A percentile compares a stretch with the other conserved stretches of the same genome.
These are phyloP conservation scores for Lymantria monacha DNA, from an alignment of 2,888 invertebrate species.

Conservation along the genomic window DNA sequence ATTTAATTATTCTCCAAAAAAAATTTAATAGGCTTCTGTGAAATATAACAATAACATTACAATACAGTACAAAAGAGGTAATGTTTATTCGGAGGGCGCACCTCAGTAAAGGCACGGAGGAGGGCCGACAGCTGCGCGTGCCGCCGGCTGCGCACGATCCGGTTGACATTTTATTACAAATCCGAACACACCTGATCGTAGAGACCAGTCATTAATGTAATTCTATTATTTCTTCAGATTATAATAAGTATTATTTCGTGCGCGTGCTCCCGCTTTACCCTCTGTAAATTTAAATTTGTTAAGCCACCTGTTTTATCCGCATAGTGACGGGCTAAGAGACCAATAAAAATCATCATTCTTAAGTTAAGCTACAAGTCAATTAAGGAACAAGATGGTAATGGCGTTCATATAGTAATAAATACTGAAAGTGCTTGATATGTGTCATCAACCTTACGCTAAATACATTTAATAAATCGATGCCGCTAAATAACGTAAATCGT, in stretches of 20 bases:
- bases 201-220: constrained; percentile 69
- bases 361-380: too few species aligned
- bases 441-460: too few species aligned
- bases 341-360: too few species aligned
- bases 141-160: constrained; percentile 68
- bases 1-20: constrained; percentile 20
- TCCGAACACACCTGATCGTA: constrained; percentile 76
- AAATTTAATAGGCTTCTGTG: constrained; percentile 17
- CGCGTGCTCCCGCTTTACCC: constrained; percentile 44
- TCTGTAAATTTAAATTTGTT: constrained; percentile 7
- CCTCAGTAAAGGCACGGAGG: constrained; percentile 51
- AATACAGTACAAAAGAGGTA: constrained; percentile 54
- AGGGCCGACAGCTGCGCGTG: constrained; percentile 72
- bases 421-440: too few species aligned
- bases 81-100: constrained; percentile 65
- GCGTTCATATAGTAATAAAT: too few species aligned
- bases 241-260: constrained; percentile 32
- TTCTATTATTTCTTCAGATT: constrained; percentile 54
- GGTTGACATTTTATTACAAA: constrained; percentile 75
- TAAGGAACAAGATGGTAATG: too few species aligned
- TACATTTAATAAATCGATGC: too few species aligned
- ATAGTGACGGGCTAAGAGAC: too few species aligned
- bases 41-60: constrained; percentile 46
- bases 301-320: background rate
- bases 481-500: too few species aligned